Evolutionary conservation across 2,888 invertebrate species (phyloP), one percentile per base, ranked within the genome.

Genomic region (Heliconius ismenius): DNA sequence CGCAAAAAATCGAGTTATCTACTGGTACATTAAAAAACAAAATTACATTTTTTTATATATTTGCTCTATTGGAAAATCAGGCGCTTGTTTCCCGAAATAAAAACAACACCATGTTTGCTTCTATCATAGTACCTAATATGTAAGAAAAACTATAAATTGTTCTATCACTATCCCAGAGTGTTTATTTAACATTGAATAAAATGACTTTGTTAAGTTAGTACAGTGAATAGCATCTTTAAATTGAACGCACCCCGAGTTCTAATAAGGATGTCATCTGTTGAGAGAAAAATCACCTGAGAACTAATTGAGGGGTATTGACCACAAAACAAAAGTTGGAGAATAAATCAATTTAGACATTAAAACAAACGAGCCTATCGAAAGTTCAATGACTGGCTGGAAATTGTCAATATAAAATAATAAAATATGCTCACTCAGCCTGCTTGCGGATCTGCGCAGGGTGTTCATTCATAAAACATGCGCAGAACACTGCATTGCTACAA

Each of bases 401-500:
- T 90, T 89, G 89, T 90, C 91, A 90, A 91, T 92, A 92, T 85
- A 81, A 89, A 36, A 87, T 90, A 90, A 88, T 87, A 87, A 86
- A 89, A 88, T 87, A 87, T 88, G 80, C 81, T 83, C 81, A 78
- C 81, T 79, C 81, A 74, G 79, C 81, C 80, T 80, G 87, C 84
- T 83, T 83, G 87, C 86, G 83, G 86, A 85, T 86, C 88, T 93
- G 93, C 93, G 93, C 93, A 92, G 86, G 86, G 85, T 85, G 83
- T 84, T 83, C 87, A 87, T 85, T 85, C 84, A 85, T 82, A 83
- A 87, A 85, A 89, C 92, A 92, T 93, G 93, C 93, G 93, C 93
- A 92, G 89, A 90, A 88, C 89, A 89, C 93, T 90, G 93, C 93
- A 93, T 84, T 92, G 92, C 92, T 89, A 91, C 92, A 92, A 91